phyloP scores from a whole-genome alignment of 1,140 invertebrate genomes.

The Globodera ellingtonae region DNA sequence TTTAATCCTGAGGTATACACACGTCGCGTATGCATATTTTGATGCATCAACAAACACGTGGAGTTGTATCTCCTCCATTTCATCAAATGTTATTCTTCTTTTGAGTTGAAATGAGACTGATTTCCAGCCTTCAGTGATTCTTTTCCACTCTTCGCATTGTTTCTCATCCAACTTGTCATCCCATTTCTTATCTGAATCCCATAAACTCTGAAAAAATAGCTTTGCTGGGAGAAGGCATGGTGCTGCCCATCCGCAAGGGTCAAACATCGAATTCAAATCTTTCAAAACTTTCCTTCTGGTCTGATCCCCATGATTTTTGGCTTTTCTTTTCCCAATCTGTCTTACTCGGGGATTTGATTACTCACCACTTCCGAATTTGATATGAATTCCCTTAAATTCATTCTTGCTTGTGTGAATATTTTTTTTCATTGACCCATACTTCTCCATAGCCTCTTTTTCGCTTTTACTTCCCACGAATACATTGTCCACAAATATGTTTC shows the following conservation, averaged over 20 bases:
- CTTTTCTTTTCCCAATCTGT: constrained; percentile 11
- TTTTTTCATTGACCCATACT: constrained; percentile 5
- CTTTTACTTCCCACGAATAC: background rate
- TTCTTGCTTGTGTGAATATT: background rate
- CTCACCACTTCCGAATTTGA: background rate
- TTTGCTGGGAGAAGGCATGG: background rate
- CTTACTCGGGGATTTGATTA: background rate
- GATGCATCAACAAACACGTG: constrained; percentile 11
- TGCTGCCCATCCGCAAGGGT: background rate
- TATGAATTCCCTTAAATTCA: constrained; percentile 17
- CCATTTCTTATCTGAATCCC: background rate
- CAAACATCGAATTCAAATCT: background rate
- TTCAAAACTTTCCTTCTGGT: background rate
- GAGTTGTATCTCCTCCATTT: background rate
- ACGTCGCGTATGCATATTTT: constrained; percentile 7
- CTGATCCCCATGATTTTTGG: constrained; percentile 5
- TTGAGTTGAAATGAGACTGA: background rate
- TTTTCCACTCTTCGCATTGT: too few relatives aligned
- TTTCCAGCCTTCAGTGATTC: background rate
- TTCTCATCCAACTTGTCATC: background rate
- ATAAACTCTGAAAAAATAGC: background rate
- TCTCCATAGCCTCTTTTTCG: background rate
- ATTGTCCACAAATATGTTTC: constrained; percentile 10
- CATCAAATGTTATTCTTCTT: background rate
- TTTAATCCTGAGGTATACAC: background rate